Percentiles rank a stretch among this genome's conserved stretches.
These are phyloP conservation scores for Lasioglossum zephyrum DNA, from an alignment of 2,888 invertebrate genomes.

Conservation along the genomic window DNA sequence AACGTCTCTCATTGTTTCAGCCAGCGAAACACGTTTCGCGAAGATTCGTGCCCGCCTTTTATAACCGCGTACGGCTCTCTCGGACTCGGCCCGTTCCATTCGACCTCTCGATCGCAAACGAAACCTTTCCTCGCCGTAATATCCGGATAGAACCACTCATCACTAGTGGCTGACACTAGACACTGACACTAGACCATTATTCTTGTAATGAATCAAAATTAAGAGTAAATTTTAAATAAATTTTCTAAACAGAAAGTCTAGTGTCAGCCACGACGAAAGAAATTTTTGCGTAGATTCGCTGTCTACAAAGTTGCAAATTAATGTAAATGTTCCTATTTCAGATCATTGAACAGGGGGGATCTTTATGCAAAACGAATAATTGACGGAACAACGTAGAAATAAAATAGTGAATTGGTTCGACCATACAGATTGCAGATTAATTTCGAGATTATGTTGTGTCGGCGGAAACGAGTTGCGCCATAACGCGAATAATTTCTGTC, in stretches of 20 bases:
- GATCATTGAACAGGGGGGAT: no score
- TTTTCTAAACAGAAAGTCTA: no score
- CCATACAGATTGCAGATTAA: not conserved
- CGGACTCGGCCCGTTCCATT: not conserved
- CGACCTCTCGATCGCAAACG: not conserved
- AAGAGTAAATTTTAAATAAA: no score
- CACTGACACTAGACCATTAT: no score
- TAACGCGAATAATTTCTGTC: not conserved
- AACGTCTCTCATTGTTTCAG: conserved; percentile 41
- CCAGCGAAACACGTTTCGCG: conserved; percentile 24
- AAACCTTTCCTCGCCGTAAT: not conserved
- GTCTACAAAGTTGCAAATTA: no score
- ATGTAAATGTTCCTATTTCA: no score
- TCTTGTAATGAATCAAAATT: no score
- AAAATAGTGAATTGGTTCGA: not conserved
- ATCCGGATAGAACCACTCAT: not conserved
- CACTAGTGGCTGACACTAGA: no score
- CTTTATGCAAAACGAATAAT: no score
- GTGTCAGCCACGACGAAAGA: no score
- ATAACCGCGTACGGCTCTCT: not conserved
- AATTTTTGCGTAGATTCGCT: no score
- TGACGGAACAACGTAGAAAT: not conserved
- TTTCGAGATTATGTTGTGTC: not conserved
- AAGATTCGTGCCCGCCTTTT: not conserved
- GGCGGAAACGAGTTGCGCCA: not conserved